A percentile compares a stretch with the other conserved stretches of the same genome.
Conservation (phyloP, 2,888 invertebrate genomes). For the Tetranychus truncatus region DNA sequence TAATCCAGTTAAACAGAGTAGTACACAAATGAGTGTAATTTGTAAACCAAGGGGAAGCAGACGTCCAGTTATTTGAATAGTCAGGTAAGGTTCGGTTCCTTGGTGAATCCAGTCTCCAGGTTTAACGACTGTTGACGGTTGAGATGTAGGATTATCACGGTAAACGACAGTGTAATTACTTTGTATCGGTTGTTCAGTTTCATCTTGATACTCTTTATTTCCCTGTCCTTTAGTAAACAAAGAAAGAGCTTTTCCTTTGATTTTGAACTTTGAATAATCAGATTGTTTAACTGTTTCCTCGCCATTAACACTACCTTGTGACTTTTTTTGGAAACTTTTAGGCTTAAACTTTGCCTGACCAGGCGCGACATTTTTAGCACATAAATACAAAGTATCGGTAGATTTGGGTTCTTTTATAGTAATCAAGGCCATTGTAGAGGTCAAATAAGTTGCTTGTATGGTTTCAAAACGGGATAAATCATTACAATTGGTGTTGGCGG, state of each 20-base stretch:
- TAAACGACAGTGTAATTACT: not conserved
- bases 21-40: slow-evolving; percentile 31
- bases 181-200: not conserved
- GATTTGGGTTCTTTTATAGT: not conserved
- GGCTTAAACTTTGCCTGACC: not conserved
- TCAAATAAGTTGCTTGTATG: not conserved
- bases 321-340: too few species aligned
- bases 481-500: not conserved
- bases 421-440: not conserved
- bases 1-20: slow-evolving; percentile 47
- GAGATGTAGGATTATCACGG: not conserved
- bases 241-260: too few species aligned
- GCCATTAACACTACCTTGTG: not conserved
- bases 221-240: not conserved
- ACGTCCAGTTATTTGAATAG: slow-evolving; percentile 43
- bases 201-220: not conserved
- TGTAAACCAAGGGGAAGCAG: slow-evolving; percentile 54
- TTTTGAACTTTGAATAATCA: not conserved
- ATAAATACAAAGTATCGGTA: not conserved
- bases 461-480: not conserved
- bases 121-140: not conserved
- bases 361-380: not conserved
- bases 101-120: slow-evolving; percentile 12
- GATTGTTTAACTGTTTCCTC: not conserved
- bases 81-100: not conserved